A percentile compares a stretch with the other conserved stretches of the same genome.
Conservation (phyloP, 2,113 vertebrate genomes). For the Lucifuga dentata region DNA sequence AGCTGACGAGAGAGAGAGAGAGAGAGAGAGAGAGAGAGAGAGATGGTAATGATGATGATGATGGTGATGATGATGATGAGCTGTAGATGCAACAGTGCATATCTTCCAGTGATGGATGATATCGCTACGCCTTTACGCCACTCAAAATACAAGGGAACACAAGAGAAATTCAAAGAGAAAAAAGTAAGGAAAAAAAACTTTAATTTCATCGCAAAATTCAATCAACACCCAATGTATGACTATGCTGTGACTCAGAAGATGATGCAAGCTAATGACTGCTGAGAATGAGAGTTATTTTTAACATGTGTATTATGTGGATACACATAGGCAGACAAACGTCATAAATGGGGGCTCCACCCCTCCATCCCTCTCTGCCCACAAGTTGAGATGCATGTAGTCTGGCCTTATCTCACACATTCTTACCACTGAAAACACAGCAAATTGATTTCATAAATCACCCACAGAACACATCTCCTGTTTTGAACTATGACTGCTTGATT, state of each 20-base stretch:
- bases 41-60: not conserved
- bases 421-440: slow-evolving; percentile 78
- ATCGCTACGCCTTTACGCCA: slow-evolving; percentile 35
- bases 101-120: slow-evolving; percentile 42
- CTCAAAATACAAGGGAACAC: slow-evolving; percentile 16
- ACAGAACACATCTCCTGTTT: slow-evolving; percentile 68
- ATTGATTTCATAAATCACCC: slow-evolving; percentile 82
- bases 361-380: slow-evolving; percentile 32
- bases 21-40: slow-evolving; percentile 12
- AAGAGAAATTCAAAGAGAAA: slow-evolving; percentile 4
- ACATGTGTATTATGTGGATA: slow-evolving; percentile 23
- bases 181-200: slow-evolving; percentile 23
- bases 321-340: slow-evolving; percentile 2
- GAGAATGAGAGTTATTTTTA: slow-evolving; percentile 47
- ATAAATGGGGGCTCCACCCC: slow-evolving; percentile 1
- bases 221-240: slow-evolving; percentile 50
- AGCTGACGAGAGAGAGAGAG: slow-evolving; percentile 9
- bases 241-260: slow-evolving; percentile 36
- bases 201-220: slow-evolving; percentile 45
- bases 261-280: slow-evolving; percentile 29
- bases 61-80: not conserved
- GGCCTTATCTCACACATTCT: slow-evolving; percentile 73
- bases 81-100: slow-evolving; percentile 18
- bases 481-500: slow-evolving; percentile 59
- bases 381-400: slow-evolving; percentile 60